phyloP scores from a whole-genome alignment of 1,140 invertebrate species.

The Hyles euphorbiae region DNA sequence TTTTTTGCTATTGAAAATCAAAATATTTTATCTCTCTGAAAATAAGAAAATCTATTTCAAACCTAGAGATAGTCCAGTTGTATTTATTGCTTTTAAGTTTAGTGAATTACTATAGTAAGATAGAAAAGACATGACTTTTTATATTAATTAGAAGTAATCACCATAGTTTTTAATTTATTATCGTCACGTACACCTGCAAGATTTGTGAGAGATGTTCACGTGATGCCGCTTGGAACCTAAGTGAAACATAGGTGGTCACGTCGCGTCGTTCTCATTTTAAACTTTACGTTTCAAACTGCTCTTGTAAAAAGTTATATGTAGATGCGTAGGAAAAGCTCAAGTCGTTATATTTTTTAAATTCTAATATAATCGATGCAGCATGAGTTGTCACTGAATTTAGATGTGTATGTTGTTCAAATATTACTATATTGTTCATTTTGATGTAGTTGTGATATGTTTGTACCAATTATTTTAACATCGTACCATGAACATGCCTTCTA shows the following conservation, averaged over 20 bases:
- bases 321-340: constrained; percentile 46
- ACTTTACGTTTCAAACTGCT: constrained; percentile 1
- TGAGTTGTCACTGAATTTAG: no score
- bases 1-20: no score
- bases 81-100: constrained; percentile 41
- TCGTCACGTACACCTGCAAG: constrained; percentile 37
- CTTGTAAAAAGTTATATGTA: constrained; percentile 31
- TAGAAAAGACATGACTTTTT: constrained; percentile 39
- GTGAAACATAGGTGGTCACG: constrained; percentile 9
- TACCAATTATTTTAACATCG: constrained; percentile 19
- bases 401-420: constrained; percentile 1
- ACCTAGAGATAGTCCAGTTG: constrained; percentile 50
- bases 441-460: no score
- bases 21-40: no score
- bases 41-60: constrained; percentile 55
- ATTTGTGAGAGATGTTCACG: constrained; percentile 41
- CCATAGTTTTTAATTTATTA: constrained; percentile 31
- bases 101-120: constrained; percentile 34
- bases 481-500: constrained; percentile 66
- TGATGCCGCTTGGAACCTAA: constrained; percentile 34
- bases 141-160: constrained; percentile 27
- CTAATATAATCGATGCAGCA: constrained; percentile 10
- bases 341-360: constrained; percentile 39
- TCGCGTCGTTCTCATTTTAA: constrained; percentile 13
- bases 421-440: constrained; percentile 19